Conservation (phyloP, 1,140 invertebrate genomes). For the Hylaeus anthracinus region DNA sequence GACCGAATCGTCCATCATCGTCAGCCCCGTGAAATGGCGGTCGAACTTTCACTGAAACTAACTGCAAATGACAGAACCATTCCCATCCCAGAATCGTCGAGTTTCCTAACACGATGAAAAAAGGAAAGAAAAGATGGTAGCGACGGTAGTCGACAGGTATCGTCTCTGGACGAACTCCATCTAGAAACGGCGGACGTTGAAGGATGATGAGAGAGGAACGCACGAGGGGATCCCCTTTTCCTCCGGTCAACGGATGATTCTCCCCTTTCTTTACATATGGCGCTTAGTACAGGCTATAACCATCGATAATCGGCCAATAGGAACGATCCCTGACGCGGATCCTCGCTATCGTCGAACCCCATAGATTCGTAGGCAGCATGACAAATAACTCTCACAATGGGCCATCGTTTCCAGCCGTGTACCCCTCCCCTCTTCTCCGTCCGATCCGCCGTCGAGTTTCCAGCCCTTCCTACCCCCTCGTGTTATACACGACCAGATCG, state of each 20-base stretch:
- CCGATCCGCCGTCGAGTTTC: conserved; percentile 53
- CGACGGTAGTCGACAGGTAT: conserved; percentile 22
- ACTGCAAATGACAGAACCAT: background rate
- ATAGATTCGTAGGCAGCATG: conserved; percentile 75
- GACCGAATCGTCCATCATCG: too few species aligned
- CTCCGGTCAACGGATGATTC: conserved; percentile 17
- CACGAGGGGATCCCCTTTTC: conserved; percentile 13
- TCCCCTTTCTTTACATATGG: conserved; percentile 63
- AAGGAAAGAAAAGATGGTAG: background rate
- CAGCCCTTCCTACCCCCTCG: conserved; percentile 63
- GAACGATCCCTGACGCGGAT: conserved; percentile 48
- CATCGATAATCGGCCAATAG: conserved; percentile 76
- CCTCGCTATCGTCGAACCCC: conserved; percentile 64
- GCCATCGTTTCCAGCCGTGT: conserved; percentile 63
- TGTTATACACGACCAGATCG: conserved; percentile 79
- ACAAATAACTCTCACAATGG: conserved; percentile 80
- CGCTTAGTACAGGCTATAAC: conserved; percentile 70
- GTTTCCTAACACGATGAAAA: too few species aligned
- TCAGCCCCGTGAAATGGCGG: too few species aligned
- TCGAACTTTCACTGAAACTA: background rate
- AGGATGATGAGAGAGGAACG: background rate
- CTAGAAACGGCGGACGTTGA: background rate
- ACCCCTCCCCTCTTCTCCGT: conserved; percentile 48
- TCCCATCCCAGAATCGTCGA: background rate
- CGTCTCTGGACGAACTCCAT: background rate